A percentile compares a stretch with the other conserved stretches of the same genome.
These are phyloP conservation scores for Drosophila putrida DNA, from an alignment of 2,888 invertebrate species.

Conservation along the genomic window DNA sequence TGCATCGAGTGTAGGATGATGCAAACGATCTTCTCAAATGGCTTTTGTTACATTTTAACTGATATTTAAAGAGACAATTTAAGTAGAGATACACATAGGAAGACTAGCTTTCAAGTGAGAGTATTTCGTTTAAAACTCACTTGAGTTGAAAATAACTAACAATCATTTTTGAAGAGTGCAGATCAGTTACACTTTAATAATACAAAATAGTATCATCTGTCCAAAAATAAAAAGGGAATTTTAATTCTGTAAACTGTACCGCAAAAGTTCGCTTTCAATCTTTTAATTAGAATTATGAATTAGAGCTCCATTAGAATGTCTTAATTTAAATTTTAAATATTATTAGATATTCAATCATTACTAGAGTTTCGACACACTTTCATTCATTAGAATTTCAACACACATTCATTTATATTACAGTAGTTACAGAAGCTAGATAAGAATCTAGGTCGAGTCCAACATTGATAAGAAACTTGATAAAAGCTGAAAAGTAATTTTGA, in stretches of 20 bases:
- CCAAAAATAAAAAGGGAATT: neutral
- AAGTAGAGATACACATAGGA: neutral
- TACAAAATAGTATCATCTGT: no score
- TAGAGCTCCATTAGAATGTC: no score
- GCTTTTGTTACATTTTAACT: slow-evolving; percentile 1
- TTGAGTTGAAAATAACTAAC: no score
- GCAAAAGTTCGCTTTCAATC: neutral
- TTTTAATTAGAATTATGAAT: no score
- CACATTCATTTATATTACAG: neutral
- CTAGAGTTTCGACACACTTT: neutral
- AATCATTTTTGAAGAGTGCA: no score
- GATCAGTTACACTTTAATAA: no score
- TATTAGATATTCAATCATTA: no score
- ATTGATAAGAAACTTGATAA: slow-evolving; percentile 25
- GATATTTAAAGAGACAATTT: slow-evolving; percentile 3
- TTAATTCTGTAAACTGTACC: neutral
- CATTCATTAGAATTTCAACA: neutral
- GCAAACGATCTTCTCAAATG: slow-evolving; percentile 12
- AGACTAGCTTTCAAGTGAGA: neutral
- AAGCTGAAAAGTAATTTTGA: neutral
- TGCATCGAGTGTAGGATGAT: slow-evolving; percentile 1
- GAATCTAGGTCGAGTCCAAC: neutral
- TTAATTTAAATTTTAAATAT: no score
- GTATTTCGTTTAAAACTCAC: neutral
- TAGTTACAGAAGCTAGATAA: slow-evolving; percentile 1